Conservation (phyloP, 2,888 invertebrate genomes). For the Arctia plantaginis region DNA sequence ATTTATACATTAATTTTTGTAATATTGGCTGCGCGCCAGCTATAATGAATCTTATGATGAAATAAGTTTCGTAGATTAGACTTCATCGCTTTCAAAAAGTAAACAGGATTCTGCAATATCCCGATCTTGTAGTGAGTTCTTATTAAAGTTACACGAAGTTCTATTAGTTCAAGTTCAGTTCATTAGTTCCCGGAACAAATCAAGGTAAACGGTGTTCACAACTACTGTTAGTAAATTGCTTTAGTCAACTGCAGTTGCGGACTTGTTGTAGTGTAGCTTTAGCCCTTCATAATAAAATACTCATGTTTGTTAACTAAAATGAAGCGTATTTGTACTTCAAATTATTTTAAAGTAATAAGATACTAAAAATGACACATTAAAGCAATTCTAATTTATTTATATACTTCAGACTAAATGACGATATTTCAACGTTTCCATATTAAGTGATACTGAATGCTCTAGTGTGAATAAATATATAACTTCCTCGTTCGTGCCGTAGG, state of each 20-base stretch:
- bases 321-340: neutral
- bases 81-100: neutral
- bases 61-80: neutral
- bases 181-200: neutral
- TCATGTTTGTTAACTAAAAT: neutral
- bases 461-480: too few species aligned
- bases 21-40: conserved; percentile 38
- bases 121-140: neutral
- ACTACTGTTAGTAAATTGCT: neutral
- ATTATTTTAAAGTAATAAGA: neutral
- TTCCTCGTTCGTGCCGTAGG: too few species aligned
- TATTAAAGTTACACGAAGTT: neutral
- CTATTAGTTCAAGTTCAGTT: neutral
- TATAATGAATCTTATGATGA: conserved; percentile 25
- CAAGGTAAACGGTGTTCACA: neutral
- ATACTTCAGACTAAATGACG: neutral
- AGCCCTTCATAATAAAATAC: neutral
- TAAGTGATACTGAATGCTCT: neutral
- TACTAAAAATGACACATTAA: too few species aligned
- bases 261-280: neutral
- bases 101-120: neutral
- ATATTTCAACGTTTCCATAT: neutral
- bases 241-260: neutral
- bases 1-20: conserved; percentile 31
- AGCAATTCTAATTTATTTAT: too few species aligned